Base-by-base conservation (phyloP, 2,113 vertebrate species). In the Syrrhaptes paradoxus region DNA sequence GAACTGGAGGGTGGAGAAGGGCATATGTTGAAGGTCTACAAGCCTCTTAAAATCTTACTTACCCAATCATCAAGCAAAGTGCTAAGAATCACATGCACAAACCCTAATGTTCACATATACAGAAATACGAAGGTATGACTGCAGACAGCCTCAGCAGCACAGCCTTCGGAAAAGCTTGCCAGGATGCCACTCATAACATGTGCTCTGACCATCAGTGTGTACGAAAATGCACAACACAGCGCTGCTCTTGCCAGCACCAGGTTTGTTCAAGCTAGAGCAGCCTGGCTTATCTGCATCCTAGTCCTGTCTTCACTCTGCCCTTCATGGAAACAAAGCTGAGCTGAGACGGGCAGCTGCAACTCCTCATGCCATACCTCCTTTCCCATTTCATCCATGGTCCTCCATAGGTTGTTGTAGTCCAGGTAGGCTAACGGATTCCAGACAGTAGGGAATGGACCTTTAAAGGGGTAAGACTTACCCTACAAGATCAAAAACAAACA, bases 351-450 rank as follows among this genome's bases (percentile, higher is more conserved):
- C 74, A 75, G 73, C 28, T 70, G 41, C 57, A 61, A 10, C 43
- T 85, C 48, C 41, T 59, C 32, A 8, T 15, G 46, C 11, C 59
- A 92, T 98, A 99, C 99, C 99, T 99, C 99, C 93, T 96, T 92
- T 38, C 99, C 99, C 99, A 99, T 99, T 90, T 98, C 91, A 95
- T 99, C 99, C 97, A 99, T 98, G 3, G 98, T 99, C 94, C 99
- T 99, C 98, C 98, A 99, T 1, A 99, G 97, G 97, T 99, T 99
- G 97, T 99, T 99, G 97, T 98, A 98, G 98, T 99, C 99, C 98
- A 99, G 75, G 70, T 98, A 93, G 38, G 97, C 96, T 48, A 99
- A 55, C 6, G 99, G 99, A 97, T 99, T 99, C 99, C 99, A 99
- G 88, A 98, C 93, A 55, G 99, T 97, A 67, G 99, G 99, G 7